Evolutionary conservation across 1,140 invertebrate species (phyloP).

Genomic region (Caenorhabditis inopinata): DNA sequence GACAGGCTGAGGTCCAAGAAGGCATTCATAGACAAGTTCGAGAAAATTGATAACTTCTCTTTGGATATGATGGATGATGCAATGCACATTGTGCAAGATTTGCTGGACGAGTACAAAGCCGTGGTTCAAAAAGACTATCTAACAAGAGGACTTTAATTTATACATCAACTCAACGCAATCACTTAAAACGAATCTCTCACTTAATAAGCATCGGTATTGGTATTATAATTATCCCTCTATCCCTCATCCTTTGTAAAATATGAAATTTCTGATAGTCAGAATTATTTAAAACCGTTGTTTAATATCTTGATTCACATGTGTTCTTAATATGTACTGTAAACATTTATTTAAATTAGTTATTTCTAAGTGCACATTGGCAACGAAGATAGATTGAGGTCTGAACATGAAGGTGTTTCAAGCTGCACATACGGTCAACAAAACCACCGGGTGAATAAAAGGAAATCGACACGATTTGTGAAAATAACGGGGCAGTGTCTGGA

Average conservation of each 20-base stretch:
- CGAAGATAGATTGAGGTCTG: neutral
- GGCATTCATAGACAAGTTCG: conserved; percentile 39
- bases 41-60: conserved; percentile 29
- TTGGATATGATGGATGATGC: conserved; percentile 35
- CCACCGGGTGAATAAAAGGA: conserved; percentile 27
- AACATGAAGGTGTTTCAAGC: conserved; percentile 26
- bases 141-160: neutral
- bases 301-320: neutral
- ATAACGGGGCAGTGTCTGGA: conserved; percentile 25
- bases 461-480: conserved; percentile 27
- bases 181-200: neutral
- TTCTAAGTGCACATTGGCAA: neutral
- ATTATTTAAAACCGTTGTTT: too few species aligned
- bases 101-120: conserved; percentile 27
- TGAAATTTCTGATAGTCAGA: too few species aligned
- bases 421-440: conserved; percentile 30
- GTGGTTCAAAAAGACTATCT: conserved; percentile 13
- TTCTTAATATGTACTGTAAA: neutral
- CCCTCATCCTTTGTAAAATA: neutral
- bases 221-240: neutral
- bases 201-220: neutral
- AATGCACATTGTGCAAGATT: neutral
- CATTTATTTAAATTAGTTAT: conserved; percentile 8
- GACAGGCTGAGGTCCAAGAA: conserved; percentile 48
- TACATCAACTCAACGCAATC: too few species aligned